phyloP scores from a whole-genome alignment of 1,140 invertebrate species.

The Arion vulgaris region DNA sequence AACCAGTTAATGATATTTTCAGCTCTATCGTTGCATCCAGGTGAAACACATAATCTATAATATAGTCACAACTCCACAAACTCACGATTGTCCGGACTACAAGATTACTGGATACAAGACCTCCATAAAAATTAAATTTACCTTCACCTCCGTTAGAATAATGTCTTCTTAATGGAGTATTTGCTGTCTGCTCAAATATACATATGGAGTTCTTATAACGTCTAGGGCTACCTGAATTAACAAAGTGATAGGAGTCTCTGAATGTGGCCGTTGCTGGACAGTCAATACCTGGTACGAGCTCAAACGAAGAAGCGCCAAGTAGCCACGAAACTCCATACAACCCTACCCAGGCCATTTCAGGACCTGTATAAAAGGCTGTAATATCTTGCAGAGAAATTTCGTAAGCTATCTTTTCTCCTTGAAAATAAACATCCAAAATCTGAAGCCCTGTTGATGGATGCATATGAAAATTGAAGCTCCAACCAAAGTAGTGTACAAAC shows the following conservation, averaged over 20 bases:
- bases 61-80: conserved; percentile 67
- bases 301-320: conserved; percentile 58
- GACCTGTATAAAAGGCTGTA: conserved; percentile 62
- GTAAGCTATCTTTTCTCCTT: conserved; percentile 61
- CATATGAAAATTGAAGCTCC: conserved; percentile 64
- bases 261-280: conserved; percentile 64
- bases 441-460: conserved; percentile 58
- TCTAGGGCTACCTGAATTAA: conserved; percentile 44
- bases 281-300: conserved; percentile 63
- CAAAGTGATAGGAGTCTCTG: conserved; percentile 55
- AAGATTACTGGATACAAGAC: conserved; percentile 58
- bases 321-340: conserved; percentile 60
- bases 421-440: conserved; percentile 64
- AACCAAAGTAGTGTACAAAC: conserved; percentile 63
- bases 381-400: conserved; percentile 68
- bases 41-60: conserved; percentile 70
- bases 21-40: conserved; percentile 65
- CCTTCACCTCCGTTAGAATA: conserved; percentile 44
- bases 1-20: conserved; percentile 61
- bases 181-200: conserved; percentile 65
- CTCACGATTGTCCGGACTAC: conserved; percentile 63
- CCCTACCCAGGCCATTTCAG: conserved; percentile 49
- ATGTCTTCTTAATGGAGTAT: conserved; percentile 62
- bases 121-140: conserved; percentile 53
- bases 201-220: conserved; percentile 61